Evolutionary conservation across 2,888 invertebrate species (phyloP).

Genomic region (Panopea generosa): DNA sequence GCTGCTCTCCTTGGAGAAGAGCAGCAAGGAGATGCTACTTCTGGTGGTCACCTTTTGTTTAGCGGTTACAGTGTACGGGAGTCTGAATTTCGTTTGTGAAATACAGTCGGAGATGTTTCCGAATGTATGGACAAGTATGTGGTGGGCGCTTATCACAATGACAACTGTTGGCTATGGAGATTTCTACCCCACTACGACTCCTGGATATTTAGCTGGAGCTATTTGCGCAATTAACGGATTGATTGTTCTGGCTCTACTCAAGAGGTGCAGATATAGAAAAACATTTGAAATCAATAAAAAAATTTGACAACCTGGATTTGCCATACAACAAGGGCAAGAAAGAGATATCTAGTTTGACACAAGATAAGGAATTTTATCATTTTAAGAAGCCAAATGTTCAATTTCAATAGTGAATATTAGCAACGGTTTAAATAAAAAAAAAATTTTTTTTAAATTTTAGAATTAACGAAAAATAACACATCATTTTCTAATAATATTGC

Average conservation of each 20-base stretch:
- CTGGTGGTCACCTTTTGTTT: slow-evolving; percentile 69
- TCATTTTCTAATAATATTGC: no score
- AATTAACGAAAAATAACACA: no score
- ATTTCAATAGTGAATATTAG: no score
- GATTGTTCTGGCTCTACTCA: slow-evolving; percentile 72
- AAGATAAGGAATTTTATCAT: no score
- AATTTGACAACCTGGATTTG: no score
- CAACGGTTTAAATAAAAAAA: no score
- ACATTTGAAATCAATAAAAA: no score
- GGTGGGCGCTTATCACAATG: slow-evolving; percentile 77
- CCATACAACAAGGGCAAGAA: no score
- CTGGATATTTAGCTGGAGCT: slow-evolving; percentile 72
- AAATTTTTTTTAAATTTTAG: no score
- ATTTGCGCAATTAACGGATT: slow-evolving; percentile 76
- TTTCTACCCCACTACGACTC: slow-evolving; percentile 62
- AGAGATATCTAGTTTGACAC: no score
- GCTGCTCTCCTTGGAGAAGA: slow-evolving; percentile 66
- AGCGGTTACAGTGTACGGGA: slow-evolving; percentile 70
- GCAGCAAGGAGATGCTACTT: slow-evolving; percentile 65
- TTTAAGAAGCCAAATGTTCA: no score
- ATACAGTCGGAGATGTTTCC: slow-evolving; percentile 61
- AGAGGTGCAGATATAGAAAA: slow-evolving; percentile 34
- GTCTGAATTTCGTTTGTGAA: slow-evolving; percentile 72
- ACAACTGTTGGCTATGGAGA: slow-evolving; percentile 79
- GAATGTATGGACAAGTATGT: slow-evolving; percentile 66